Percentiles rank a stretch among this genome's conserved stretches.
Conservation (phyloP, 2,113 vertebrate species). For the Paedocypris sp. region DNA sequence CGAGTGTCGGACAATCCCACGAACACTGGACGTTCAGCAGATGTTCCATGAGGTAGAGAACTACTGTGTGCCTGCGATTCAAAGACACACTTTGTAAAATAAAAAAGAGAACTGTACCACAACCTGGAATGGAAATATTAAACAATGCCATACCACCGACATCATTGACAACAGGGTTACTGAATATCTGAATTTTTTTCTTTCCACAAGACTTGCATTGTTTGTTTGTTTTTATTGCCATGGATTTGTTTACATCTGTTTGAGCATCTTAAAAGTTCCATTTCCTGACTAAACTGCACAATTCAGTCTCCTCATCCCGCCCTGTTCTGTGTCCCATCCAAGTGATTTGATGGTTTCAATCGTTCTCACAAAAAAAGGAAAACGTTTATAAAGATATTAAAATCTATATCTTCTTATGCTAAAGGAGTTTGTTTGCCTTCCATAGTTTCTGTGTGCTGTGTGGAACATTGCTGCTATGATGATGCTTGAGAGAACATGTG, state of each 20-base stretch:
- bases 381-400: constrained; percentile 83
- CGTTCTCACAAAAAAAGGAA: constrained; percentile 58
- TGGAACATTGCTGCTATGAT: constrained; percentile 8
- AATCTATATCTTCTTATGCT: constrained; percentile 81
- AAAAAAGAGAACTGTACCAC: constrained; percentile 33
- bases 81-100: constrained; percentile 31
- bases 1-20: constrained; percentile 42
- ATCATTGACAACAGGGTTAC: constrained; percentile 66
- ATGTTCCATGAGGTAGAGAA: constrained; percentile 40
- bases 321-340: constrained; percentile 43
- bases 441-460: constrained; percentile 30
- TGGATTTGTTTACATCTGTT: constrained; percentile 45
- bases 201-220: constrained; percentile 21
- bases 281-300: constrained; percentile 50
- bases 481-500: constrained; percentile 4
- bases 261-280: constrained; percentile 44
- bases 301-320: constrained; percentile 31
- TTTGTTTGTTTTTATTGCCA: constrained; percentile 22
- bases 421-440: constrained; percentile 53
- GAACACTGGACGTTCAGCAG: constrained; percentile 23
- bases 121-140: constrained; percentile 26
- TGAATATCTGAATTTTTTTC: constrained; percentile 33
- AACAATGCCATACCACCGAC: constrained; percentile 46
- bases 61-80: constrained; percentile 26
- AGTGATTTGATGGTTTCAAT: constrained; percentile 52